phyloP scores from a whole-genome alignment of 2,888 invertebrate genomes.

The Eudasyphora cyanicolor region DNA sequence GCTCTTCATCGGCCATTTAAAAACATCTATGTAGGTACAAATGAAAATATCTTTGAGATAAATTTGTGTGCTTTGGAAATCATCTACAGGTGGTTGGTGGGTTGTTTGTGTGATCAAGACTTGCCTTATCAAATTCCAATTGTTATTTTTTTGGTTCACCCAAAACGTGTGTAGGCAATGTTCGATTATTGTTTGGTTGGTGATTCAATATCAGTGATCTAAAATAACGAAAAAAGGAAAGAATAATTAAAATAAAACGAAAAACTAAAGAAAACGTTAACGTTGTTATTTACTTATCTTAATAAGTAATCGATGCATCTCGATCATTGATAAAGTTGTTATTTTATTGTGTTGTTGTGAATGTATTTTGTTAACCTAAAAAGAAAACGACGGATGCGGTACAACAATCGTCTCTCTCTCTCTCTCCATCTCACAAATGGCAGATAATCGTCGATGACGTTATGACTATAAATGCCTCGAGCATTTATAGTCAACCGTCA shows the following conservation, averaged over 20 bases:
- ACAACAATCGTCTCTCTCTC: neutral
- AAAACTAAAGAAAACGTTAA: neutral
- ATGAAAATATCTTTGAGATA: neutral
- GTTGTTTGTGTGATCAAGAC: neutral
- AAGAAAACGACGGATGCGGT: neutral
- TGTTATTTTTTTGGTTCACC: neutral
- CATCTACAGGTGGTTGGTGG: neutral
- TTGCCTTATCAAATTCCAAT: neutral
- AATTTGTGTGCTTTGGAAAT: neutral
- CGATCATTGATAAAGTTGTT: neutral
- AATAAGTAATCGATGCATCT: too few relatives aligned
- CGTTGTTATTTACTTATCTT: too few relatives aligned
- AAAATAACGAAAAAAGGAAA: neutral
- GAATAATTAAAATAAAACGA: neutral
- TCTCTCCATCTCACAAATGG: too few relatives aligned
- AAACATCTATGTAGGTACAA: too few relatives aligned
- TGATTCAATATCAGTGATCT: neutral
- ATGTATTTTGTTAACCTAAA: neutral
- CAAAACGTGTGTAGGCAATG: neutral
- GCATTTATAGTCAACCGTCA: neutral
- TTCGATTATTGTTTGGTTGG: neutral
- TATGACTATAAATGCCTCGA: too few relatives aligned
- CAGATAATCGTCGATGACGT: neutral
- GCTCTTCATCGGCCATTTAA: too few relatives aligned
- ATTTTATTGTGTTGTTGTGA: neutral